These are phyloP conservation scores for Coregonus clupeaformis DNA, from an alignment of 2,113 vertebrate genomes.

Conservation along the genomic window DNA sequence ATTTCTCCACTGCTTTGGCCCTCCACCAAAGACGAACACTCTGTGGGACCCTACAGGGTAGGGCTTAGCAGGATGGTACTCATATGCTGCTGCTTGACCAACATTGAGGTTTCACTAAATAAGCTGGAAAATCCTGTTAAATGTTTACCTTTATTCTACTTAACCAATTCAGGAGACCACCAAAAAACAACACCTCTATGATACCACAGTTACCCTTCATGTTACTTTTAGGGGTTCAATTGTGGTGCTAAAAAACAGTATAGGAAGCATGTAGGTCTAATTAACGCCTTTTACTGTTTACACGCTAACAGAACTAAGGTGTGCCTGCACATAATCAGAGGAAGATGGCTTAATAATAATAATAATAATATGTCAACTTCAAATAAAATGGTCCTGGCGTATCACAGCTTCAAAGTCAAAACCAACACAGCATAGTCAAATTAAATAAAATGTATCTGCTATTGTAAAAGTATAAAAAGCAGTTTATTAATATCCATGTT, in stretches of 20 bases:
- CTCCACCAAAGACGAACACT: conserved; percentile 65
- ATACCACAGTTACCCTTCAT: conserved; percentile 1
- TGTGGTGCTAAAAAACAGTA: conserved; percentile 36
- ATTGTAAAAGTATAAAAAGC: conserved; percentile 13
- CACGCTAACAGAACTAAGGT: conserved; percentile 12
- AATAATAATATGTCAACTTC: no score
- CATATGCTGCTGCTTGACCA: conserved; percentile 43
- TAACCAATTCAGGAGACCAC: conserved; percentile 20
- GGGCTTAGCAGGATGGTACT: conserved; percentile 22
- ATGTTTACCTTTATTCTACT: conserved; percentile 31
- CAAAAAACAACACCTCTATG: conserved; percentile 27
- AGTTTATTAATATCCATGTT: conserved; percentile 11
- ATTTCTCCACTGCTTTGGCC: conserved; percentile 36
- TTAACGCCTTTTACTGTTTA: conserved; percentile 15
- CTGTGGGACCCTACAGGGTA: conserved; percentile 46
- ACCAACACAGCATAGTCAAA: conserved; percentile 2
- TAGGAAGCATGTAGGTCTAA: conserved; percentile 14
- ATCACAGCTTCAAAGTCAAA: conserved; percentile 13
- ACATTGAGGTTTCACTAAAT: conserved; percentile 38
- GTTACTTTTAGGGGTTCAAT: conserved; percentile 31
- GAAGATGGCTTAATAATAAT: no score
- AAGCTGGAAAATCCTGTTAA: conserved; percentile 44
- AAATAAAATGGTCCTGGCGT: not conserved
- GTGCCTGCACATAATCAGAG: conserved; percentile 4
- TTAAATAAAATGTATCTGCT: not conserved